Percentiles rank a stretch among this genome's conserved stretches.
phyloP scores from a whole-genome alignment of 2,888 invertebrate species.

The Temnothorax rugatulus region DNA sequence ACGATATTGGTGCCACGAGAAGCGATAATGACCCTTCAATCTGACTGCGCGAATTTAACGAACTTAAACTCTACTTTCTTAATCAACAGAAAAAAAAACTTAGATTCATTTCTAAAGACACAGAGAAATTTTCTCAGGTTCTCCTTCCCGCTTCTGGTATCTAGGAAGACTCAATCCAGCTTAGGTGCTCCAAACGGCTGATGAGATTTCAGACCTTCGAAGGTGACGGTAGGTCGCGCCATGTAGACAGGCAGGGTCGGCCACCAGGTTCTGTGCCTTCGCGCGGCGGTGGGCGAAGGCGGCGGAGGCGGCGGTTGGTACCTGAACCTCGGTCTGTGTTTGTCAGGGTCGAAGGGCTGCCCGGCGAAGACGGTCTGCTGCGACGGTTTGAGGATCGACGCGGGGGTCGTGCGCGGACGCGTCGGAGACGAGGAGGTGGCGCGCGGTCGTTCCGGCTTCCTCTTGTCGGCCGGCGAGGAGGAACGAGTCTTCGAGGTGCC shows the following conservation, averaged over 20 bases:
- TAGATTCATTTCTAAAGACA: neutral
- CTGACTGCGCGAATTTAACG: neutral
- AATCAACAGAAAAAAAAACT: neutral
- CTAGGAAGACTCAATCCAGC: neutral
- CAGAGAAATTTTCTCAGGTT: slow-evolving; percentile 7
- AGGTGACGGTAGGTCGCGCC: slow-evolving; percentile 90
- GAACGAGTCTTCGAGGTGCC: neutral
- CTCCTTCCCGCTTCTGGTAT: neutral
- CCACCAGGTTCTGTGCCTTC: slow-evolving; percentile 86
- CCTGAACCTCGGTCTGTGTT: slow-evolving; percentile 92
- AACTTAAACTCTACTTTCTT: slow-evolving; percentile 19
- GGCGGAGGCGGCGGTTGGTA: slow-evolving; percentile 91
- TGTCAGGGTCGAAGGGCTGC: slow-evolving; percentile 91
- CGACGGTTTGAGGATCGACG: slow-evolving; percentile 84
- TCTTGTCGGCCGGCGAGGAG: neutral
- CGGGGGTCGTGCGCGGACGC: slow-evolving; percentile 25
- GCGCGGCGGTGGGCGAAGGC: slow-evolving; percentile 87
- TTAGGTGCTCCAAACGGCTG: slow-evolving; percentile 14
- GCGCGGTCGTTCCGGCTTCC: slow-evolving; percentile 35
- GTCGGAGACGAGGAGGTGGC: slow-evolving; percentile 41
- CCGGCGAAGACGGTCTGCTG: slow-evolving; percentile 88
- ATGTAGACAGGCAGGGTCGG: slow-evolving; percentile 87
- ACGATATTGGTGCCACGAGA: slow-evolving; percentile 78
- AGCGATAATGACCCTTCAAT: neutral
- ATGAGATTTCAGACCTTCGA: slow-evolving; percentile 89